A percentile compares a stretch with the other conserved stretches of the same genome.
Evolutionary conservation across 2,888 invertebrate species (phyloP).

Genomic region (Panorpa germanica): DNA sequence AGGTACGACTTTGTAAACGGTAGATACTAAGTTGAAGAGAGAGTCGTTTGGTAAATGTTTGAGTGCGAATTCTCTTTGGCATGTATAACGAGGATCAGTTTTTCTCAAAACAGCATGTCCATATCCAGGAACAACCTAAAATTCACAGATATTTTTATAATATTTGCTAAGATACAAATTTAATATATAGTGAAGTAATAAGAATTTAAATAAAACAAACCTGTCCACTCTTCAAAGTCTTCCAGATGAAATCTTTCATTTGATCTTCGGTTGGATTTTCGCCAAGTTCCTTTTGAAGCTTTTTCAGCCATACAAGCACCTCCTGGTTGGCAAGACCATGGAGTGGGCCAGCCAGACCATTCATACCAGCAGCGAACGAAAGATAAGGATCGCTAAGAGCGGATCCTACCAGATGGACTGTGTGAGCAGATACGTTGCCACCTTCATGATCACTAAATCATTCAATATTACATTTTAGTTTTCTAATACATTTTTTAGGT

Average conservation of each 20-base stretch:
- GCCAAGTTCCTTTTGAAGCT: conserved; percentile 70
- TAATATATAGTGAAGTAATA: background rate
- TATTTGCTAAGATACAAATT: conserved; percentile 3
- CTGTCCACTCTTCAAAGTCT: conserved; percentile 74
- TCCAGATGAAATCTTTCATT: conserved; percentile 93
- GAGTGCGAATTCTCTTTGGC: conserved; percentile 71
- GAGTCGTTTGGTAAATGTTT: conserved; percentile 71
- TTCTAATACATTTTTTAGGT: conserved; percentile 1
- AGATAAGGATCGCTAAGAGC: conserved; percentile 76
- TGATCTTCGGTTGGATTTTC: conserved; percentile 75
- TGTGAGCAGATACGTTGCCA: conserved; percentile 82
- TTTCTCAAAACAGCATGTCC: conserved; percentile 79
- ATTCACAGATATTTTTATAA: conserved; percentile 1
- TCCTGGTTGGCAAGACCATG: conserved; percentile 85
- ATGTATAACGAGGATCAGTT: conserved; percentile 66
- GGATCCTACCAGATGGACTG: conserved; percentile 70
- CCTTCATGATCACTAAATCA: conserved; percentile 55
- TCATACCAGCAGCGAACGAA: conserved; percentile 70
- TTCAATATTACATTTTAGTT: background rate
- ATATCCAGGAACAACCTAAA: conserved; percentile 63
- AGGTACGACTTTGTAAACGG: conserved; percentile 69
- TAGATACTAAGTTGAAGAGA: conserved; percentile 59
- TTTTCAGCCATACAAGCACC: conserved; percentile 86
- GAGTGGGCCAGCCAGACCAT: conserved; percentile 73
- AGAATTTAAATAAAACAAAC: conserved; percentile 10